phyloP scores from a whole-genome alignment of 2,888 invertebrate genomes.

The Tillus elongatus region DNA sequence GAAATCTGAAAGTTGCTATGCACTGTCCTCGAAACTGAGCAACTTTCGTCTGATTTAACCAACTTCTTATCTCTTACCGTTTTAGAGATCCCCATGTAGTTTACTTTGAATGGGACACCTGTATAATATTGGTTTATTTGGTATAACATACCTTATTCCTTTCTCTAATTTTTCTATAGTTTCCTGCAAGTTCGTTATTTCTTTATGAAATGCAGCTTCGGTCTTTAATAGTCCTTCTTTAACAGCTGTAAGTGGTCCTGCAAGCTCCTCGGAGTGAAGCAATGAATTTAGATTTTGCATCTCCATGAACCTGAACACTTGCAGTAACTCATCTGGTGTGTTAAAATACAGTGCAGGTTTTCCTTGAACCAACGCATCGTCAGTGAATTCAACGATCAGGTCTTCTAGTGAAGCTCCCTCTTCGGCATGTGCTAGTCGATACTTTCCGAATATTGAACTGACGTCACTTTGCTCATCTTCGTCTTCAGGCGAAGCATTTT shows the following conservation, averaged over 20 bases:
- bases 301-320: conserved; percentile 52
- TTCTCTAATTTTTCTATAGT: conserved; percentile 41
- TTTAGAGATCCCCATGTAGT: no score
- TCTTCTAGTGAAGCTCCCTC: conserved; percentile 31
- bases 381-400: conserved; percentile 44
- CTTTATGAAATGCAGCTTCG: conserved; percentile 36
- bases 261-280: conserved; percentile 50
- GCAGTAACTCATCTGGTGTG: conserved; percentile 46
- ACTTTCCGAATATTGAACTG: conserved; percentile 28
- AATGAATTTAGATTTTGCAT: conserved; percentile 55
- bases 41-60: no score
- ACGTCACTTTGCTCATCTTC: conserved; percentile 17
- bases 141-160: conserved; percentile 30
- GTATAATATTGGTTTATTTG: no score
- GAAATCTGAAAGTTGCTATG: no score
- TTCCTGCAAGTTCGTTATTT: conserved; percentile 39
- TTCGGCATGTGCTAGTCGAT: conserved; percentile 22
- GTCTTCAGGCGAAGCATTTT: conserved; percentile 18
- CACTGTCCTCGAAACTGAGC: no score
- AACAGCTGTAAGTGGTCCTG: conserved; percentile 46
- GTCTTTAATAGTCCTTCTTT: conserved; percentile 43
- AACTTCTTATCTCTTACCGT: no score
- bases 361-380: conserved; percentile 40
- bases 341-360: conserved; percentile 50
- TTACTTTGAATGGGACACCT: no score